phyloP scores from a whole-genome alignment of 2,888 invertebrate species.

The Phalera bucephala region DNA sequence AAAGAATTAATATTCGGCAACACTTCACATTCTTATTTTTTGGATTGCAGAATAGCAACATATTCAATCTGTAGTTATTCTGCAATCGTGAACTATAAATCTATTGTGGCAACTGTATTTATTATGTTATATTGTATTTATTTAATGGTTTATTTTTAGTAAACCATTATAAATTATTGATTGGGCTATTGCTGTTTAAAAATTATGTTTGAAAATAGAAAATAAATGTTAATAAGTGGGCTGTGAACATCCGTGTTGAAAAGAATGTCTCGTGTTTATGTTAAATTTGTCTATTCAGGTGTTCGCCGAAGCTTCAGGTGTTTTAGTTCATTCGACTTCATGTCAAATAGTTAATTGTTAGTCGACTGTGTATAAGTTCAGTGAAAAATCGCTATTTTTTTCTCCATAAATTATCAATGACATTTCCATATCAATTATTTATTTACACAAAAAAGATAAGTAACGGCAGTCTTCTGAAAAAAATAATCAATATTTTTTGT shows the following conservation, averaged over 20 bases:
- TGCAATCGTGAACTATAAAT: conserved; percentile 62
- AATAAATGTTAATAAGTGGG: conserved; percentile 65
- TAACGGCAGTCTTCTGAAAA: conserved; percentile 79
- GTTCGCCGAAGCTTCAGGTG: conserved; percentile 39
- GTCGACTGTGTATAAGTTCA: conserved; percentile 35
- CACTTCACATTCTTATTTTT: conserved; percentile 73
- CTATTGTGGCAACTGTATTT: conserved; percentile 74
- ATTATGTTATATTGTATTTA: conserved; percentile 43
- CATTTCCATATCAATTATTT: conserved; percentile 39
- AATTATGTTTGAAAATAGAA: conserved; percentile 50
- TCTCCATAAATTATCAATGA: conserved; percentile 44
- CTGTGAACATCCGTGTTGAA: conserved; percentile 63
- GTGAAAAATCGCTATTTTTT: conserved; percentile 79
- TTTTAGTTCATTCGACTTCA: conserved; percentile 31
- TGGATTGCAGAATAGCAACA: conserved; percentile 44
- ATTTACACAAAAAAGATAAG: conserved; percentile 63
- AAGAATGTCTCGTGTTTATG: conserved; percentile 72
- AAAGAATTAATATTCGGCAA: conserved; percentile 79
- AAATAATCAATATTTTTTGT: conserved; percentile 46
- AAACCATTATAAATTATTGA: conserved; percentile 60
- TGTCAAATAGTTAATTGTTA: conserved; percentile 45
- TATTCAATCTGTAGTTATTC: conserved; percentile 32
- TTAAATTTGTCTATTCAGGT: conserved; percentile 45
- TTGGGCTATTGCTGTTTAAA: conserved; percentile 75
- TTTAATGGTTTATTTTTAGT: conserved; percentile 32